A percentile compares a stretch with the other conserved stretches of the same genome.
Conservation (phyloP, 2,888 invertebrate species). For the Papilio elwesi region DNA sequence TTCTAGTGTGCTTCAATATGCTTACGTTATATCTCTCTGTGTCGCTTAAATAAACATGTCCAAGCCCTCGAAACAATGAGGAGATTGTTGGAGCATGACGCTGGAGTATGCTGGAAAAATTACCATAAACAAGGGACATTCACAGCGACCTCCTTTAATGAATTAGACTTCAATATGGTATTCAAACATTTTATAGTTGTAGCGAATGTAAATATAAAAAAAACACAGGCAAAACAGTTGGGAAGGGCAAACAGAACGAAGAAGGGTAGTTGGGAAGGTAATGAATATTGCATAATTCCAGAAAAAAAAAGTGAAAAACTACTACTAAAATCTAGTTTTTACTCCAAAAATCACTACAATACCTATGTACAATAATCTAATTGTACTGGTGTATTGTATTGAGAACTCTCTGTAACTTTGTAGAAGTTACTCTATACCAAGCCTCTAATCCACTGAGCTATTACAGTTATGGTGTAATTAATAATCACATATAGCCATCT, state of each 20-base stretch:
- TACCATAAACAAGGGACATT: neutral
- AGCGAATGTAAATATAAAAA: too few relatives aligned
- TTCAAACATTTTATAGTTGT: too few relatives aligned
- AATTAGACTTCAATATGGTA: neutral
- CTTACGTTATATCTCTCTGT: conserved; percentile 7
- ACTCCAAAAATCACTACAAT: too few relatives aligned
- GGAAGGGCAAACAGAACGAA: too few relatives aligned
- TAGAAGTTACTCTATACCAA: neutral
- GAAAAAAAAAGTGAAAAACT: too few relatives aligned
- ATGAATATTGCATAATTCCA: too few relatives aligned
- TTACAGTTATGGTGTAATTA: conserved; percentile 3
- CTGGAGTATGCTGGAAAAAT: neutral
- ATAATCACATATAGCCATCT: conserved; percentile 10
- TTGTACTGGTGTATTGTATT: too few relatives aligned
- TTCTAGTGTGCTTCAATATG: conserved; percentile 29
- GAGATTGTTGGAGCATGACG: neutral
- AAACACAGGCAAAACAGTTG: too few relatives aligned
- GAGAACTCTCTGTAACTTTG: too few relatives aligned
- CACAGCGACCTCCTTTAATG: neutral
- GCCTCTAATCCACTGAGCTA: neutral
- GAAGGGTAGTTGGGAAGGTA: too few relatives aligned
- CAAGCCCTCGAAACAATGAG: neutral
- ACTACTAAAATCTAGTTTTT: too few relatives aligned
- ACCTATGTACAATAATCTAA: too few relatives aligned
- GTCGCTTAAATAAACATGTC: conserved; percentile 16